Conservation (phyloP, 2,113 vertebrate species). For the Castor canadensis region DNA sequence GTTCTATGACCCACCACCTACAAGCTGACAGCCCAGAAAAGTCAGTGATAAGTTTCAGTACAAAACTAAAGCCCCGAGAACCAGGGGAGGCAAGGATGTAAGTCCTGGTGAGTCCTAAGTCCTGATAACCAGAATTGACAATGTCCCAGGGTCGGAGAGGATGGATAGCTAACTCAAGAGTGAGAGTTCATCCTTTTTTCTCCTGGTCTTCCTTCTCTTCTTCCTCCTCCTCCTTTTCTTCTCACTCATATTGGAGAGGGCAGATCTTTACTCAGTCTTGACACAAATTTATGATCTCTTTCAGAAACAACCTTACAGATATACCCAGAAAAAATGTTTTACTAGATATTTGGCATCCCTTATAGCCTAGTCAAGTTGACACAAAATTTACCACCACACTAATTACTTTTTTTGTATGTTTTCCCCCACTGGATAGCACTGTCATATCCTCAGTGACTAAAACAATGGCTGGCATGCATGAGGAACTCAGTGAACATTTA, state of each 20-base stretch:
- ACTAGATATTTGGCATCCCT: background rate
- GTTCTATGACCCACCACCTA: background rate
- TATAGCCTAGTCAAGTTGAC: background rate
- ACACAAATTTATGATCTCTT: background rate
- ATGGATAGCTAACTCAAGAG: background rate
- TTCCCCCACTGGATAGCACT: background rate
- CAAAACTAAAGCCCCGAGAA: background rate
- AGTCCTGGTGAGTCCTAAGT: background rate
- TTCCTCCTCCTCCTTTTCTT: too few species aligned
- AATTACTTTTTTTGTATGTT: conserved; percentile 31
- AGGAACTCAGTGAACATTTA: background rate
- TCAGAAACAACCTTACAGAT: background rate
- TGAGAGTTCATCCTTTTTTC: background rate
- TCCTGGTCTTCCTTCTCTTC: too few species aligned
- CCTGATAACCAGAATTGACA: background rate
- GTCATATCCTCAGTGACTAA: background rate
- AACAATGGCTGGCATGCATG: background rate
- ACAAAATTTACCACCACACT: background rate
- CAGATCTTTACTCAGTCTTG: background rate
- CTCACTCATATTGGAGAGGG: background rate
- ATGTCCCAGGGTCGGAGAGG: background rate
- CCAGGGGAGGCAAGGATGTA: background rate
- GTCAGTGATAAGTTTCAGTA: background rate
- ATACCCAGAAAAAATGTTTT: background rate
- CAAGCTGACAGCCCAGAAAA: background rate